A percentile compares a stretch with the other conserved stretches of the same genome.
phyloP scores from a whole-genome alignment of 2,888 invertebrate species.

The Dryadula phaetusa region DNA sequence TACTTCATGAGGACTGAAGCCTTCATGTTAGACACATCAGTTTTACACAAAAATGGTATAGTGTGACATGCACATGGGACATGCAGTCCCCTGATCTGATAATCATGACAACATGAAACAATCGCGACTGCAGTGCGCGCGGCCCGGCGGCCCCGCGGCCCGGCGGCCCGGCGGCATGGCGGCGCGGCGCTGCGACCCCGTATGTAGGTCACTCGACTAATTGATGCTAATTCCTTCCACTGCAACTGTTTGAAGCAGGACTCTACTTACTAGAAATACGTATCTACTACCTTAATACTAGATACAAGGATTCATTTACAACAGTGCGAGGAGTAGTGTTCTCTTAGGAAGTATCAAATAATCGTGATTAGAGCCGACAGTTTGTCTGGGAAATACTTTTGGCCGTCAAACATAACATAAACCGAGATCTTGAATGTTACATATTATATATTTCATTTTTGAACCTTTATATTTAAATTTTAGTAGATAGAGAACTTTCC shows the following conservation, averaged over 20 bases:
- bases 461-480: no score
- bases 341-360: no score
- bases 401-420: no score
- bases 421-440: no score
- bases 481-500: no score
- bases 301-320: not conserved
- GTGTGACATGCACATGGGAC: not conserved
- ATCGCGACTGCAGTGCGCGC: constrained; percentile 9
- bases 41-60: not conserved
- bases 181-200: not conserved
- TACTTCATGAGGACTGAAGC: no score
- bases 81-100: not conserved
- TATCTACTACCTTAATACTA: not conserved
- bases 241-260: not conserved
- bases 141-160: not conserved
- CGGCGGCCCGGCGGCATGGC: not conserved
- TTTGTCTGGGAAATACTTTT: not conserved
- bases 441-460: no score
- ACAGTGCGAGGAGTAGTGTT: not conserved
- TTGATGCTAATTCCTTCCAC: constrained; percentile 37
- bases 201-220: constrained; percentile 45
- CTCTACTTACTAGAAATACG: not conserved
- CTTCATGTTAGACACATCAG: no score
- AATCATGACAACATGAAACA: constrained; percentile 5
- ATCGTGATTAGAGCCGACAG: no score